Evolutionary conservation across 2,113 vertebrate species (phyloP).

Genomic region (Potamarius usumacintae): DNA sequence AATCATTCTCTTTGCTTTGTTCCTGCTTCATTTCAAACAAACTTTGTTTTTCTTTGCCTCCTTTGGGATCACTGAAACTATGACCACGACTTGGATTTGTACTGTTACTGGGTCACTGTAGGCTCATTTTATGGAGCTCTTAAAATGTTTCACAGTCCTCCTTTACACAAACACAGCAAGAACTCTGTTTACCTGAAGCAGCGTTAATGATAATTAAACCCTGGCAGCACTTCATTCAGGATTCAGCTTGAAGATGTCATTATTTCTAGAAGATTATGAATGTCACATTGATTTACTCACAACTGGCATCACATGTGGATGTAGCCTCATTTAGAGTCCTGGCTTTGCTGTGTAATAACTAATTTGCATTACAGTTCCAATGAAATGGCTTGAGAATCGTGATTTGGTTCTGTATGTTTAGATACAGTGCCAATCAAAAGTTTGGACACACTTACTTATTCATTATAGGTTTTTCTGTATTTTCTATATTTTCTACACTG

Average conservation of each 20-base stretch:
- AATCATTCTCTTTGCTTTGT: slow-evolving; percentile 20
- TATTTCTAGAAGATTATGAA: neutral
- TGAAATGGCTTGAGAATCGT: neutral
- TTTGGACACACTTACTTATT: too few species aligned
- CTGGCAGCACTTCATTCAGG: neutral
- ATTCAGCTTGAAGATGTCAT: neutral
- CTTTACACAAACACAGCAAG: neutral
- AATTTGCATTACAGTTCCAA: neutral
- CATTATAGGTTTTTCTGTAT: too few species aligned
- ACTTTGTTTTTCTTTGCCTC: neutral
- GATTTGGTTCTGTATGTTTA: neutral
- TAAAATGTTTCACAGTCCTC: neutral
- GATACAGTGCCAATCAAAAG: neutral
- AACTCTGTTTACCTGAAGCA: neutral
- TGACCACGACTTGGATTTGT: neutral
- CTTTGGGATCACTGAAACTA: slow-evolving; percentile 3
- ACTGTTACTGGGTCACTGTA: neutral
- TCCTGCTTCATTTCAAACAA: slow-evolving; percentile 10
- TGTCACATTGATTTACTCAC: neutral
- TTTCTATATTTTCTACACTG: too few species aligned
- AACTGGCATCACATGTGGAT: neutral
- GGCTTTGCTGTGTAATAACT: neutral
- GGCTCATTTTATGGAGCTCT: neutral
- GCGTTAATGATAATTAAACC: neutral
- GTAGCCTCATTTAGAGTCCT: neutral